Base-by-base conservation (phyloP, 2,797 vertebrate genomes). In the Microctenopoma stevenorrisi region DNA sequence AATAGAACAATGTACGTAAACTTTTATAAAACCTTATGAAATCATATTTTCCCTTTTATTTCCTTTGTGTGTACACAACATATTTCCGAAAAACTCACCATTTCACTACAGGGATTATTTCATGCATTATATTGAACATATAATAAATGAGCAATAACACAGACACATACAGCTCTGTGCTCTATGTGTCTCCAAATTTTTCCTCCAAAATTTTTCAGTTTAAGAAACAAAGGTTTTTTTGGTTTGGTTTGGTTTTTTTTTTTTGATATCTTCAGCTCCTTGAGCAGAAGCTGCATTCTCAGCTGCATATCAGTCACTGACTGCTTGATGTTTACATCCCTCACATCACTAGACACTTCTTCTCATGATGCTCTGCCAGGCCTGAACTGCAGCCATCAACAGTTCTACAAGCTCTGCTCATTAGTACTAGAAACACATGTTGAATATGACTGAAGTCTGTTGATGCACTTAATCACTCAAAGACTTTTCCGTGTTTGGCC, bases 401-500 rank as follows among this genome's bases (percentile, higher is more conserved):
- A 4, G 0, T 57, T 64, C 56, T 1, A 2, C 3, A 14, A 15
- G 33, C 0, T 25, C 42, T 52, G 7, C 25, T 15, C 15, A 37
- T 59, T 18, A 38, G 51, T 62, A 22, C 10, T 11, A 37, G 25
- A 54, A 46, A 58, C 35, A 28, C 16, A 12, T 42, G 26, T 16
- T 60, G 26, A 37, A 38, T 33, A 22, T 22, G 22, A 22, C 22
- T 22, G 22, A 22, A 22, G 22, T 44, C 30, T 0, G 12, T 16
- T 43, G 56, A 57, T 38, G 57, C 50, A 33, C 4, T 38, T 25
- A 50, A 28, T 61, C 50, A 33, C 4, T 43, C 28, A 50, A 25
- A 33, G 74, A 13, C 51, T 68, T 66, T 68, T 38, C 50, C 35
- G 1, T 22, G 9, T 53, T 28, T 53, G 18, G 5, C 56, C 18